Base-by-base conservation (phyloP, 1,140 invertebrate species). In the Drosophila equinoxialis region DNA sequence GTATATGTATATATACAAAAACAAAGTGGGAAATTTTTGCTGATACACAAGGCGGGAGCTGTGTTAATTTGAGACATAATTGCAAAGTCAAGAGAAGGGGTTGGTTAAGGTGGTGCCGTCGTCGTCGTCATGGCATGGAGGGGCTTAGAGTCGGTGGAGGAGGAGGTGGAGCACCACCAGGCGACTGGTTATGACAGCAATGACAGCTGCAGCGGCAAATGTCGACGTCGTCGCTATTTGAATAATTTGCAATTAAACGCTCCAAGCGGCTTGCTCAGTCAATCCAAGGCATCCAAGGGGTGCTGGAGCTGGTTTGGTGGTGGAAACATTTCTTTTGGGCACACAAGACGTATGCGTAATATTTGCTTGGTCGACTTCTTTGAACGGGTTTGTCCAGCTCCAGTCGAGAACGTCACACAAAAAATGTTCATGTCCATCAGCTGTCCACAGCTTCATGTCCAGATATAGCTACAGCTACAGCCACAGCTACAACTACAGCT, bases 221-320 rank as follows among this genome's bases (percentile, higher is more conserved):
- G 73, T 68, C 60, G 57, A 60, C 41, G 63, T 58, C 63, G 68
- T 59, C 64, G 70, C 66, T 80, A 87, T 87, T 87, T 87, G 83
- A 87, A 87, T 87, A 87, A 87, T 87, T 87, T 87, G 83, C 84
- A 87, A 87, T 87, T 89, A 83, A 82, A 83, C 65, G 74, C 76
- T 77, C 74, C 75, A 86, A 69, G 68, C 74, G 83, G 74, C 82
- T 51, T 51, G 45, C 45, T 51, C 45, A 51, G 45, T 51, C 45
- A 51, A 23, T 51, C 3, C 13, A 20, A 48, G 37, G 10, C 37
- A 39, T 39, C 37, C 10, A 48, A 65, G 58, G 58, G 65, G 55
- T 62, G 73, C 35, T 37, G 37, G 37, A 13, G 37, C 10, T 11
- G 37, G 37, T 10, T 39, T 10, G 37, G 37, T 58, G 54, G 23